phyloP scores from a whole-genome alignment of 92 coral and sea anemone genomes.

The Actinernus sp. region DNA sequence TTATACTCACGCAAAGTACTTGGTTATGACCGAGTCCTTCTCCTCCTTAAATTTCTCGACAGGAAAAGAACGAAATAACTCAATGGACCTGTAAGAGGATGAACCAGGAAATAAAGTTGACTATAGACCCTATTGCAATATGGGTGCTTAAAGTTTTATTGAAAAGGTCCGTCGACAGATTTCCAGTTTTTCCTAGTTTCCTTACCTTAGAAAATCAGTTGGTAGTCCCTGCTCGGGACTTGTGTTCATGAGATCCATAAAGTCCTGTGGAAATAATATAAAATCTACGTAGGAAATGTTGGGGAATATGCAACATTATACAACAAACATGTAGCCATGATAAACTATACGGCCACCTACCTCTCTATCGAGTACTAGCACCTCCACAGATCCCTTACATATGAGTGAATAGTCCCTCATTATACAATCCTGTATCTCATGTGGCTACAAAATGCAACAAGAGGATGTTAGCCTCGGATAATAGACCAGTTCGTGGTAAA shows the following conservation, averaged over 20 bases:
- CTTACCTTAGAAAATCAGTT: constrained; percentile 73
- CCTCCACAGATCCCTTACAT: constrained; percentile 87
- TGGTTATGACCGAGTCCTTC: constrained; percentile 73
- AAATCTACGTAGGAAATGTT: no score
- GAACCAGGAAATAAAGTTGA: no score
- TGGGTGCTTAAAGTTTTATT: no score
- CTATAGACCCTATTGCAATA: no score
- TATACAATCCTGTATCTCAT: constrained; percentile 65
- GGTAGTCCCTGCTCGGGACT: constrained; percentile 79
- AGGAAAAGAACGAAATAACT: constrained; percentile 84
- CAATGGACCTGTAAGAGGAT: constrained; percentile 64
- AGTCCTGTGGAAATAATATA: no score
- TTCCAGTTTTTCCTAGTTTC: no score
- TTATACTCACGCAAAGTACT: constrained; percentile 82
- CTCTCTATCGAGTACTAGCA: constrained; percentile 80
- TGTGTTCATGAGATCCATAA: constrained; percentile 76
- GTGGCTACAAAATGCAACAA: constrained; percentile 50
- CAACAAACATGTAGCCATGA: no score
- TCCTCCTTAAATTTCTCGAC: constrained; percentile 83
- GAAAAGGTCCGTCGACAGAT: no score
- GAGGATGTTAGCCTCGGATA: no score
- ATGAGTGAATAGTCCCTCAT: constrained; percentile 71
- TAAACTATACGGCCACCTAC: constrained; percentile 21
- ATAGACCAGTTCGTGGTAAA: no score
- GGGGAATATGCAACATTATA: no score